phyloP scores from a whole-genome alignment of 2,113 vertebrate species.

The Setophaga kirtlandii region DNA sequence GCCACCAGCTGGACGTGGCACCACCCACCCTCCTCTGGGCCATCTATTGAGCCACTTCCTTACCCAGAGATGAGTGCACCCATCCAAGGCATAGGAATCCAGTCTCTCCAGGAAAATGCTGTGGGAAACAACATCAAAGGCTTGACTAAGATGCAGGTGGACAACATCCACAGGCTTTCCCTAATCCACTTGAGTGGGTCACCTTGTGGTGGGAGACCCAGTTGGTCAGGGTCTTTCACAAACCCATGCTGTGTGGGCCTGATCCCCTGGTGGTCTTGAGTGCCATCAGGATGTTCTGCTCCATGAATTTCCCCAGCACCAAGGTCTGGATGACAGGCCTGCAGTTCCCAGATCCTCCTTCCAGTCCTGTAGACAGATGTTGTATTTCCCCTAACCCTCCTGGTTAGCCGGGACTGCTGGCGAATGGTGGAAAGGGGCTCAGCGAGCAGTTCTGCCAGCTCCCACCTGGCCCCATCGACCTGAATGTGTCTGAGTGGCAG shows the following conservation, averaged over 20 bases:
- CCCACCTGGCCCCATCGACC: too few relatives aligned
- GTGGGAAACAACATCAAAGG: not conserved
- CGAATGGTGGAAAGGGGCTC: not conserved
- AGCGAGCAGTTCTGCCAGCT: not conserved
- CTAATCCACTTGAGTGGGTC: not conserved
- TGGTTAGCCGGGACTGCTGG: not conserved
- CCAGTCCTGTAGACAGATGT: not conserved
- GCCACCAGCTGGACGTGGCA: not conserved
- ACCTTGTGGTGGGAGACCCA: not conserved
- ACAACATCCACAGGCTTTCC: not conserved
- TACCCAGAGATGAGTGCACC: too few relatives aligned
- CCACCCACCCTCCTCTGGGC: not conserved
- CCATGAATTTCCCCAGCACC: not conserved
- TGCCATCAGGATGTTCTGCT: not conserved
- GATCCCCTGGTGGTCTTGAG: not conserved
- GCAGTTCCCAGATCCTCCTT: not conserved
- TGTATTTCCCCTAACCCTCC: not conserved
- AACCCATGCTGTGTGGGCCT: not conserved
- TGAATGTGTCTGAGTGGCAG: not conserved
- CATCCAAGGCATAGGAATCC: not conserved
- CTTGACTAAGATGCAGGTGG: not conserved
- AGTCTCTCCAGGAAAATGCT: not conserved
- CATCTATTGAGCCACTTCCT: rapidly evolving
- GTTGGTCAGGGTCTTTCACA: not conserved
- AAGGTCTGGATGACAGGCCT: not conserved